Conservation (phyloP, 2,888 invertebrate species). For the Carpatolechia fugitivella region DNA sequence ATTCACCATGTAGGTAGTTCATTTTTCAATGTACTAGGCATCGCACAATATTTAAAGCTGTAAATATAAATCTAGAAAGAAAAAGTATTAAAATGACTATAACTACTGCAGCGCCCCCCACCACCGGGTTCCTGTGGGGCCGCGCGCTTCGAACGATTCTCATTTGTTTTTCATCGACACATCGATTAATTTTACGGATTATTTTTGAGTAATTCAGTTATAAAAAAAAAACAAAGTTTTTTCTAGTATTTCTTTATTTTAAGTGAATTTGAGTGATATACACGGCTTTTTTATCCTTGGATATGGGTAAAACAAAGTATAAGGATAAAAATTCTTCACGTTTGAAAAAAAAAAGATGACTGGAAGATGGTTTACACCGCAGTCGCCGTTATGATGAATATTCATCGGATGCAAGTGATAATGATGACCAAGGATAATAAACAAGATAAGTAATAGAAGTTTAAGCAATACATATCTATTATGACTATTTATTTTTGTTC, state of each 20-base stretch:
- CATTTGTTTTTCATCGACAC: background rate
- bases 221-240: no score
- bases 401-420: background rate
- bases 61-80: no score
- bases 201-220: no score
- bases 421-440: background rate
- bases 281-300: background rate
- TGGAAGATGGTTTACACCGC: background rate
- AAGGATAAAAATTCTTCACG: background rate
- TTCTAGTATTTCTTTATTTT: background rate
- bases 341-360: background rate
- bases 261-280: background rate
- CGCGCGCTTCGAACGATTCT: background rate
- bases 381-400: background rate
- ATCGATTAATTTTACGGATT: no score
- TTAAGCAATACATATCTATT: no score
- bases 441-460: no score
- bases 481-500: no score
- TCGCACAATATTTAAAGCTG: no score
- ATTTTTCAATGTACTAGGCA: no score
- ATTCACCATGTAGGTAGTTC: conserved; percentile 13
- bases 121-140: background rate
- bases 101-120: background rate
- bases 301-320: background rate
- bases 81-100: background rate